phyloP scores from a whole-genome alignment of 2,888 invertebrate species.

The Ditula angustiorana region DNA sequence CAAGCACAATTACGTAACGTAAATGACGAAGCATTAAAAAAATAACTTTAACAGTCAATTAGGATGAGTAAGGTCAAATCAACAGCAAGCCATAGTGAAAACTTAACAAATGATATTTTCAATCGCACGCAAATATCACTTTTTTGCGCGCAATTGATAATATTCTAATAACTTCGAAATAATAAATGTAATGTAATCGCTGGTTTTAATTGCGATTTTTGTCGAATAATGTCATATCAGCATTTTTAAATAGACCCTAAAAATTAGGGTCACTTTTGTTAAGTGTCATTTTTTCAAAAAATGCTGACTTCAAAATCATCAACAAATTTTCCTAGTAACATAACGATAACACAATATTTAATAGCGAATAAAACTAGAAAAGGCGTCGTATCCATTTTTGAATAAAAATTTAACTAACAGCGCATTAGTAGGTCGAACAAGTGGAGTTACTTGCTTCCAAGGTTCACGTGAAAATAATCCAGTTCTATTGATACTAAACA shows the following conservation, averaged over 20 bases:
- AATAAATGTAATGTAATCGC: slow-evolving; percentile 84
- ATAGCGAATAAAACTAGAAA: slow-evolving; percentile 73
- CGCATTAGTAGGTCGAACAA: slow-evolving; percentile 59
- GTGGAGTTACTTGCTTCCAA: slow-evolving; percentile 49
- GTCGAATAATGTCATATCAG: slow-evolving; percentile 15
- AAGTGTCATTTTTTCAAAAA: slow-evolving; percentile 15
- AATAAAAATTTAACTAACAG: slow-evolving; percentile 67
- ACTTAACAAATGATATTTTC: slow-evolving; percentile 70
- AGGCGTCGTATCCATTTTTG: slow-evolving; percentile 70
- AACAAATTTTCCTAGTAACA: slow-evolving; percentile 71
- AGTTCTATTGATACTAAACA: slow-evolving; percentile 79
- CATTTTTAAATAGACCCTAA: slow-evolving; percentile 9
- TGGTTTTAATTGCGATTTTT: slow-evolving; percentile 52
- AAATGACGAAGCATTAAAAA: slow-evolving; percentile 73
- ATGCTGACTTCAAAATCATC: slow-evolving; percentile 38
- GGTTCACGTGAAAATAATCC: slow-evolving; percentile 70
- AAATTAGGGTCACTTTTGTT: neutral
- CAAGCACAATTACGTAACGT: slow-evolving; percentile 67
- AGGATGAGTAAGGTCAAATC: slow-evolving; percentile 81
- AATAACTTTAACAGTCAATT: slow-evolving; percentile 75
- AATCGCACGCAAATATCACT: slow-evolving; percentile 35
- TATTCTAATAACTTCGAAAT: slow-evolving; percentile 61
- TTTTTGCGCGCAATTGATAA: slow-evolving; percentile 46
- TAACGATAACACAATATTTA: slow-evolving; percentile 67
- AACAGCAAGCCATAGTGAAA: slow-evolving; percentile 81